Evolutionary conservation across 2,113 vertebrate genomes (phyloP).

Genomic region (Pontoporia blainvillei): DNA sequence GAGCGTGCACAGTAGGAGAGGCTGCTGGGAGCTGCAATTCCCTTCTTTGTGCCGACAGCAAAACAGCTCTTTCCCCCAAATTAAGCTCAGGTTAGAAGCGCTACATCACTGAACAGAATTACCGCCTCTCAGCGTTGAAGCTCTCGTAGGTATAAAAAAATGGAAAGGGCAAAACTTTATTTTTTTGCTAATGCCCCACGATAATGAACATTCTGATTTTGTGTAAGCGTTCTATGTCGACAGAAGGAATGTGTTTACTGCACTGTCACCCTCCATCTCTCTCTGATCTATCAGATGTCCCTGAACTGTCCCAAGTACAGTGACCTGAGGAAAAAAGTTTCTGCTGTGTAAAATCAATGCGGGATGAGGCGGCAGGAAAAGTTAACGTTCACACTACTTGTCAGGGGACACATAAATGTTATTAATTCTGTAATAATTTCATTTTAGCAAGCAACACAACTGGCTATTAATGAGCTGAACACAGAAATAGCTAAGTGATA

Average conservation of each 20-base stretch:
- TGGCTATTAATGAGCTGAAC: not conserved
- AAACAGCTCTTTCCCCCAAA: not conserved
- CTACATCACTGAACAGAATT: not conserved
- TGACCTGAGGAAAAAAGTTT: not conserved
- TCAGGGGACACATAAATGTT: too few relatives aligned
- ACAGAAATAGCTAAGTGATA: too few relatives aligned
- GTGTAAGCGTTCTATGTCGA: too few relatives aligned
- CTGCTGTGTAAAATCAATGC: not conserved
- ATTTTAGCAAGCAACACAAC: not conserved
- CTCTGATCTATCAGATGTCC: not conserved
- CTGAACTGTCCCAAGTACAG: not conserved
- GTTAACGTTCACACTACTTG: not conserved
- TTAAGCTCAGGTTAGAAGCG: too few relatives aligned
- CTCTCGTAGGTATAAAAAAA: not conserved
- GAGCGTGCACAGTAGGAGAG: rapidly evolving
- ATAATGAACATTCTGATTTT: not conserved
- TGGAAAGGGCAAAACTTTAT: not conserved
- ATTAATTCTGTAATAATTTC: not conserved
- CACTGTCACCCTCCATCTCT: not conserved
- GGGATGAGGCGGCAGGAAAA: not conserved
- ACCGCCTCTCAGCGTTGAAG: not conserved
- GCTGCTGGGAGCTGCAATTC: too few relatives aligned
- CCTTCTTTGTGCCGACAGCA: too few relatives aligned
- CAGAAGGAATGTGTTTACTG: not conserved
- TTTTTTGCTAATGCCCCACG: not conserved